A percentile compares a stretch with the other conserved stretches of the same genome.
Evolutionary conservation across 2,888 invertebrate genomes (phyloP).

Genomic region (Nephrotoma appendiculata): DNA sequence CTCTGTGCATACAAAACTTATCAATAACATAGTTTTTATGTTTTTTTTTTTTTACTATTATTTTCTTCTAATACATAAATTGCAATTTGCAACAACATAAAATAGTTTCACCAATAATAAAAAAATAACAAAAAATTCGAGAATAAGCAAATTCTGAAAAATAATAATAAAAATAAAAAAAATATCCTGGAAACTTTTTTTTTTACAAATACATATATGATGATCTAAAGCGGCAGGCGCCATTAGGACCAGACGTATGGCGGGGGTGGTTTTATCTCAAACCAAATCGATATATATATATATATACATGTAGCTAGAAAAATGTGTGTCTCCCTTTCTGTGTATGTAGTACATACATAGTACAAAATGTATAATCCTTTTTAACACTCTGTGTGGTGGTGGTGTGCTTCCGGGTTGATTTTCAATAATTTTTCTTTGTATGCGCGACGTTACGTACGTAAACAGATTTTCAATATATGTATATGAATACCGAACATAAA

Average conservation of each 20-base stretch:
- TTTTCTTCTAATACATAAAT: neutral
- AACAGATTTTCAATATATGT: neutral
- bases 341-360: neutral
- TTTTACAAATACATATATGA: neutral
- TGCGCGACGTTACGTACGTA: neutral
- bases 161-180: neutral
- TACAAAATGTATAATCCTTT: neutral
- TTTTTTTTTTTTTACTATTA: neutral
- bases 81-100: neutral
- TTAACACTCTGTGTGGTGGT: neutral
- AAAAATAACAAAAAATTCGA: neutral
- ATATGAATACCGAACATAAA: neutral
- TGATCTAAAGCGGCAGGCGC: conserved; percentile 14
- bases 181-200: neutral
- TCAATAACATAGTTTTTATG: neutral
- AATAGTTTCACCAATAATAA: neutral
- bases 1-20: neutral
- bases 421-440: neutral
- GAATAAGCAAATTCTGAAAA: neutral
- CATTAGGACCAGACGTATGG: conserved; percentile 18
- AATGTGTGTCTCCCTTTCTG: neutral
- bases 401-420: neutral
- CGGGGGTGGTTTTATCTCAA: conserved; percentile 12
- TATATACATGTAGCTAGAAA: neutral
- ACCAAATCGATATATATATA: neutral